Evolutionary conservation across 1,140 invertebrate species (phyloP).

Genomic region (Leptinotarsa undecemlineata): DNA sequence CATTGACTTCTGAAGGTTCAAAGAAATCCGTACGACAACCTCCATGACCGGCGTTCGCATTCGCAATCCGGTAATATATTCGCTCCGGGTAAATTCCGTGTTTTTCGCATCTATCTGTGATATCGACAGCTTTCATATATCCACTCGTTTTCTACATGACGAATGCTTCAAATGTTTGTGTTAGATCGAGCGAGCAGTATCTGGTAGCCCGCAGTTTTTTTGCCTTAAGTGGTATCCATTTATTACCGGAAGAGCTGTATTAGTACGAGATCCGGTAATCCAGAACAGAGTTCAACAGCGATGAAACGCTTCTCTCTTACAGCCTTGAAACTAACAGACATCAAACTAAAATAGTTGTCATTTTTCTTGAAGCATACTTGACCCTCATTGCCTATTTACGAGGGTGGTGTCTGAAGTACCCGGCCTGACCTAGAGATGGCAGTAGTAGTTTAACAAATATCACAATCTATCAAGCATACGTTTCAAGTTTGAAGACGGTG

Average conservation of each 20-base stretch:
- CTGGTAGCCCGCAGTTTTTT: background rate
- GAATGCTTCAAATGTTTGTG: background rate
- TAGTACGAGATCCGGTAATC: too few relatives aligned
- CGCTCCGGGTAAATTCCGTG: conserved; percentile 1
- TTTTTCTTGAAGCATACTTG: too few relatives aligned
- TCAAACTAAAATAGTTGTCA: too few relatives aligned
- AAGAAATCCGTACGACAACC: conserved; percentile 11
- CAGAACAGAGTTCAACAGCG: background rate
- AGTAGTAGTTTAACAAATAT: too few relatives aligned
- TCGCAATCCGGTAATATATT: conserved; percentile 8
- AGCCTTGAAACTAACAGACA: background rate
- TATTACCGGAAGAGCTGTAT: too few relatives aligned
- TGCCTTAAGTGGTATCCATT: too few relatives aligned
- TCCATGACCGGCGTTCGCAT: conserved; percentile 8
- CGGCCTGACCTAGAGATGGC: too few relatives aligned
- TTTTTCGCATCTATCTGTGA: conserved; percentile 3
- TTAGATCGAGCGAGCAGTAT: background rate
- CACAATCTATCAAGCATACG: too few relatives aligned
- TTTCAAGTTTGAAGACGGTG: too few relatives aligned
- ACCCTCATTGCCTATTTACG: too few relatives aligned
- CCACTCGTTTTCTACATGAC: background rate
- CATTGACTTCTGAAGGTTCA: conserved; percentile 34
- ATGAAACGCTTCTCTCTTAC: background rate
- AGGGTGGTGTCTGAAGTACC: too few relatives aligned
- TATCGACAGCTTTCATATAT: background rate